A percentile compares a stretch with the other conserved stretches of the same genome.
Conservation (phyloP, 2,888 invertebrate genomes). For the Tiliacea citrago region DNA sequence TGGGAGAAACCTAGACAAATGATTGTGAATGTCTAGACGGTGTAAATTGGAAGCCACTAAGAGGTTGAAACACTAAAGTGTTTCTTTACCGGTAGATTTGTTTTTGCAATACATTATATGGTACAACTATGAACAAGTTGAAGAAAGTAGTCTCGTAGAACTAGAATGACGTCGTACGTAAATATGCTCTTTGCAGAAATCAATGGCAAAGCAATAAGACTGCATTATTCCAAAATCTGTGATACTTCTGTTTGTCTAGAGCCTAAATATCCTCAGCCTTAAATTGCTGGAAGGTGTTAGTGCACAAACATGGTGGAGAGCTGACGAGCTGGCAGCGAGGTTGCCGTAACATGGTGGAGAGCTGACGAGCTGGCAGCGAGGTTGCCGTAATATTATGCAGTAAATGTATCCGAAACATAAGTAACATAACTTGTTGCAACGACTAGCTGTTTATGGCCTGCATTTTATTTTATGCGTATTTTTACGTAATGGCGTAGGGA, state of each 20-base stretch:
- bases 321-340: conserved; percentile 29
- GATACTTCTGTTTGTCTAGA: neutral
- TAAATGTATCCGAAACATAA: conserved; percentile 48
- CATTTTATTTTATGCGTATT: too few species aligned
- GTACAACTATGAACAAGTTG: too few species aligned
- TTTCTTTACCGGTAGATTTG: neutral
- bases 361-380: conserved; percentile 28
- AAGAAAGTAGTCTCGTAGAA: neutral
- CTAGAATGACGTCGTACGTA: neutral
- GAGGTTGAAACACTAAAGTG: neutral
- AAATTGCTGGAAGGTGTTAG: conserved; percentile 11
- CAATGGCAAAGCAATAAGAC: too few species aligned
- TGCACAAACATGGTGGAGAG: conserved; percentile 10
- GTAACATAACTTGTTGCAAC: too few species aligned
- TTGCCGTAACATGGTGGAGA: conserved; percentile 18
- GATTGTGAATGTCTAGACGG: neutral
- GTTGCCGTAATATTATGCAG: conserved; percentile 34
- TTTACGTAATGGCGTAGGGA: too few species aligned
- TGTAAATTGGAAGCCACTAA: neutral
- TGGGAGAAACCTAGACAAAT: neutral
- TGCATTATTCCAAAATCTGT: neutral
- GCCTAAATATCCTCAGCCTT: neutral
- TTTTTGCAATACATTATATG: neutral
- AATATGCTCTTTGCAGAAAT: neutral
- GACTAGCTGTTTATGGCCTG: too few species aligned